Conservation (phyloP, 2,113 vertebrate genomes). For the Struthio camelus region DNA sequence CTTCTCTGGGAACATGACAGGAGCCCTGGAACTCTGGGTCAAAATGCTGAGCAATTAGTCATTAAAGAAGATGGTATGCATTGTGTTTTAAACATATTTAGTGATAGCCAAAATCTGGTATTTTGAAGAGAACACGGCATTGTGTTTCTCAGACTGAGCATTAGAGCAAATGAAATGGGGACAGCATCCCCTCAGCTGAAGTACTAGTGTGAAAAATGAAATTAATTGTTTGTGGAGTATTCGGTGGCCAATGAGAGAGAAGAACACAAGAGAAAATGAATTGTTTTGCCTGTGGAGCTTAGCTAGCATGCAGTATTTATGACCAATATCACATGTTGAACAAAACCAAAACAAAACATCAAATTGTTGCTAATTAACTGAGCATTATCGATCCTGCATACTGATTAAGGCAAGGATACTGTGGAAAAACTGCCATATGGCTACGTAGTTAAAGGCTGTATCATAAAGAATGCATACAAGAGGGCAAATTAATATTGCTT, state of each 20-base stretch:
- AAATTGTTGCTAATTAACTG: conserved; percentile 21
- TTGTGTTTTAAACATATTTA: background rate
- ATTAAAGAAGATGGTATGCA: background rate
- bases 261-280: background rate
- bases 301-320: background rate
- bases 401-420: background rate
- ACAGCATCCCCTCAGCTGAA: background rate
- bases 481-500: conserved; percentile 33
- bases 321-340: background rate
- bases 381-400: background rate
- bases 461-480: conserved; percentile 9
- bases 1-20: background rate
- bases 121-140: background rate
- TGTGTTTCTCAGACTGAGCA: background rate
- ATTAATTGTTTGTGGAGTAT: background rate
- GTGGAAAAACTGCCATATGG: conserved; percentile 37
- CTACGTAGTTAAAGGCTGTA: conserved; percentile 50
- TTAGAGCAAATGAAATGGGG: background rate
- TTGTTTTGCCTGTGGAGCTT: background rate
- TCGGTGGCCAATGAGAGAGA: background rate
- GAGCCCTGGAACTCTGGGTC: background rate
- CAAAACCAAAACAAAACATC: conserved; percentile 54
- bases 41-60: background rate
- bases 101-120: background rate
- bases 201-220: background rate